Evolutionary conservation across 2,888 invertebrate species (phyloP), one percentile per base, ranked within the genome.

Genomic region (Phalera bucephala): DNA sequence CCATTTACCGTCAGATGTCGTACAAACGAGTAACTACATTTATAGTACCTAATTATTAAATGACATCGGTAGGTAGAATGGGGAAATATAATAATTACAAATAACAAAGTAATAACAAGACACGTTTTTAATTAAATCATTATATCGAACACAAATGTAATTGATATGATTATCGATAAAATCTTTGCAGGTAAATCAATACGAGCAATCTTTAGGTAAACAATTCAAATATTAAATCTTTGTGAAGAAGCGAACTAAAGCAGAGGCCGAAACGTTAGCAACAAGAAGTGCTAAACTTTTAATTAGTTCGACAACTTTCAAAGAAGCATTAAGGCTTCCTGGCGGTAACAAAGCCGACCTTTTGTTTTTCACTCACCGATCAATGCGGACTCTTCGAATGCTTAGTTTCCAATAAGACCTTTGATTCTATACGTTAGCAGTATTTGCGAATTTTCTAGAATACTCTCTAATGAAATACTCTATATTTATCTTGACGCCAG

Each of bases 201-300:
- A n/a, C n/a, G n/a, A n/a, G n/a, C n/a, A n/a, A n/a, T n/a, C n/a
- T n/a, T n/a, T n/a, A n/a, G n/a, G n/a, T n/a, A n/a, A n/a, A n/a
- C n/a, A n/a, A n/a, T n/a, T n/a, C n/a, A n/a, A n/a, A n/a, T n/a
- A n/a, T n/a, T n/a, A n/a, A n/a, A n/a, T n/a, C n/a, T n/a, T n/a
- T n/a, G n/a, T n/a, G n/a, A n/a, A n/a, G n/a, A n/a, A 63, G 52
- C 50, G 40, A 51, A 54, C 60, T 51, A 35, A 48, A 48, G 67
- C 64, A 64, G 64, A 68, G 44, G 58, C 67, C 61, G 59, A 63
- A 65, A 56, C 64, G 64, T 47, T 64, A 50, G 64, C 69, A 75
- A 73, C 77, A 73, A 77, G 75, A 80, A 79, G 79, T 81, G 80
- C 71, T 77, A 73, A 84, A 85, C 77, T 85, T 85, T 82, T 83